Conservation (phyloP, 2,797 vertebrate genomes). For the Tangara arthus region DNA sequence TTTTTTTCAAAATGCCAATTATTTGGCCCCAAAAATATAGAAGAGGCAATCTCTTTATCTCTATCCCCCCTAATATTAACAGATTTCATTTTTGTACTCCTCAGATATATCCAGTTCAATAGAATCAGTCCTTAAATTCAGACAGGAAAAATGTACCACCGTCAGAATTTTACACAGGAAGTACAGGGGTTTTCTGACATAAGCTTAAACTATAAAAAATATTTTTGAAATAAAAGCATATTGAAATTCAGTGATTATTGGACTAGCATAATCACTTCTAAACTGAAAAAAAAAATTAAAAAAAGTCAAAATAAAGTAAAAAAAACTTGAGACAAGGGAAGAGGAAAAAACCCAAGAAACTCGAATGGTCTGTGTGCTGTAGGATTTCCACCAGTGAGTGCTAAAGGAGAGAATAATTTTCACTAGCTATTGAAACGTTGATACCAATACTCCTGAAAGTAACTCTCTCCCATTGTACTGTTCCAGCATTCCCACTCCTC, state of each 20-base stretch:
- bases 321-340: no score
- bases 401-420: not conserved
- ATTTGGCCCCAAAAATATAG: not conserved
- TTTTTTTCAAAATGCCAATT: not conserved
- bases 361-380: not conserved
- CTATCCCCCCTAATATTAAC: not conserved
- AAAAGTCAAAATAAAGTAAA: not conserved
- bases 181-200: not conserved
- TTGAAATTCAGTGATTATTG: not conserved
- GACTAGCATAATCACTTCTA: not conserved
- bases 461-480: not conserved
- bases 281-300: not conserved
- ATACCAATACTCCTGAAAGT: not conserved
- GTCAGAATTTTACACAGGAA: not conserved
- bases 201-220: not conserved
- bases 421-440: not conserved
- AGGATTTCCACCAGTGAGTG: not conserved
- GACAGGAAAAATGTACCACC: not conserved
- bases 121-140: not conserved
- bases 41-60: rapidly evolving
- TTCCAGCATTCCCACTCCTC: not conserved
- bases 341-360: rapidly evolving
- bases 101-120: not conserved
- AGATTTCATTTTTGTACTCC: not conserved
- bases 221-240: not conserved